Percentiles rank a stretch among this genome's conserved stretches.
These are phyloP conservation scores for Xenopus laevis DNA, from an alignment of 2,113 vertebrate species.

Conservation along the genomic window DNA sequence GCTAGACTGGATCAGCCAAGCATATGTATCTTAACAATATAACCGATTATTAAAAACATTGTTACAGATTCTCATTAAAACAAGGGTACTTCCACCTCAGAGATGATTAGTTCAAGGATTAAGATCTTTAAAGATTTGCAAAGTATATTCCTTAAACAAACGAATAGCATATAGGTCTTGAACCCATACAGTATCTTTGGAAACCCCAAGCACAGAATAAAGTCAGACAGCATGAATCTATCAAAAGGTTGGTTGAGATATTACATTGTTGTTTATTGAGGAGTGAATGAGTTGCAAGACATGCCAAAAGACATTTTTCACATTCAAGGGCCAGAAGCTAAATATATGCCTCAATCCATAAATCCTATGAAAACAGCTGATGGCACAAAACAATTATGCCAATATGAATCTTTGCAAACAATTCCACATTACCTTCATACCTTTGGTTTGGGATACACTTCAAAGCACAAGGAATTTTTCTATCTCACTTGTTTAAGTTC, in stretches of 20 bases:
- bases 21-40: too few relatives aligned
- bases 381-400: constrained; percentile 50
- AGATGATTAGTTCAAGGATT: too few relatives aligned
- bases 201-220: constrained; percentile 42
- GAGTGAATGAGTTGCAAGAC: constrained; percentile 72
- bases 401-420: constrained; percentile 60
- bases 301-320: constrained; percentile 74
- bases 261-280: constrained; percentile 74
- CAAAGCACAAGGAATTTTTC: constrained; percentile 57
- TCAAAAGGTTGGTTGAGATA: constrained; percentile 62
- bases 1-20: too few relatives aligned
- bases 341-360: constrained; percentile 58
- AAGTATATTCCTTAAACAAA: too few relatives aligned
- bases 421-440: constrained; percentile 51
- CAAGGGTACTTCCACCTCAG: too few relatives aligned
- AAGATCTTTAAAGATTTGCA: too few relatives aligned
- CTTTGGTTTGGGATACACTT: constrained; percentile 57
- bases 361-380: constrained; percentile 53
- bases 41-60: too few relatives aligned
- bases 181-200: too few relatives aligned
- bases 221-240: constrained; percentile 65
- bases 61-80: too few relatives aligned
- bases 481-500: constrained; percentile 54
- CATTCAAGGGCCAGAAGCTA: constrained; percentile 71
- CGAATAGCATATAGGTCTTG: too few relatives aligned